phyloP scores from a whole-genome alignment of 2,797 vertebrate species.

The Propithecus perrieri region DNA sequence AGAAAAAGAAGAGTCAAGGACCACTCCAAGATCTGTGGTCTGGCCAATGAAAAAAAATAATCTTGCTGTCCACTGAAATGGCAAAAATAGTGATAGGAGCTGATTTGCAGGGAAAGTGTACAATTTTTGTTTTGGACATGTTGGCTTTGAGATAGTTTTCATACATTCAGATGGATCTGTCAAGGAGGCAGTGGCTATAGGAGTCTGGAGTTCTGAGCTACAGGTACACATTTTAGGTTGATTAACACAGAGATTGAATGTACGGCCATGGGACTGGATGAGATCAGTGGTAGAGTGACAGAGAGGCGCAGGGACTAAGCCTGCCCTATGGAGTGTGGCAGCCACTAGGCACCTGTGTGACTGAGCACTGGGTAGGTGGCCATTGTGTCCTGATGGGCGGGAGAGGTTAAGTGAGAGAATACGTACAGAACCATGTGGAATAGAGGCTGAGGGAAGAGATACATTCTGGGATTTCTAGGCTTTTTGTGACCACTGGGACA shows the following conservation, averaged over 20 bases:
- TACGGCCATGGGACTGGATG: not conserved
- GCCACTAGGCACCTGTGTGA: not conserved
- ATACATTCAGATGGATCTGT: not conserved
- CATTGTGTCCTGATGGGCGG: not conserved
- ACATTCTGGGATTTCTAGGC: not conserved
- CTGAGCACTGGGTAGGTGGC: too few species aligned
- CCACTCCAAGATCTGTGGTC: not conserved
- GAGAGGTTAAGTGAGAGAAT: not conserved
- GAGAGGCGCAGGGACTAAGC: not conserved
- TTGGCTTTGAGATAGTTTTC: not conserved
- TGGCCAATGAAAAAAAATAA: not conserved
- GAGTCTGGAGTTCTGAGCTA: not conserved
- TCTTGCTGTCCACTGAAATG: not conserved
- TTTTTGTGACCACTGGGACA: not conserved
- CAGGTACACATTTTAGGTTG: not conserved
- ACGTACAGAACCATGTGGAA: too few species aligned
- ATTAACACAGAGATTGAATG: not conserved
- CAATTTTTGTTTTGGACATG: not conserved
- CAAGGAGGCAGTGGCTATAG: not conserved
- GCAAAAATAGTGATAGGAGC: not conserved
- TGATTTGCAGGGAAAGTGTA: not conserved
- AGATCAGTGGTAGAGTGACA: not conserved
- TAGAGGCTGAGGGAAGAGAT: not conserved
- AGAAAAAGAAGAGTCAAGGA: not conserved
- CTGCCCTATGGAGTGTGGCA: accelerated